Base-by-base conservation (phyloP, 1,140 invertebrate genomes). In the Pseudomyrmex concolor region DNA sequence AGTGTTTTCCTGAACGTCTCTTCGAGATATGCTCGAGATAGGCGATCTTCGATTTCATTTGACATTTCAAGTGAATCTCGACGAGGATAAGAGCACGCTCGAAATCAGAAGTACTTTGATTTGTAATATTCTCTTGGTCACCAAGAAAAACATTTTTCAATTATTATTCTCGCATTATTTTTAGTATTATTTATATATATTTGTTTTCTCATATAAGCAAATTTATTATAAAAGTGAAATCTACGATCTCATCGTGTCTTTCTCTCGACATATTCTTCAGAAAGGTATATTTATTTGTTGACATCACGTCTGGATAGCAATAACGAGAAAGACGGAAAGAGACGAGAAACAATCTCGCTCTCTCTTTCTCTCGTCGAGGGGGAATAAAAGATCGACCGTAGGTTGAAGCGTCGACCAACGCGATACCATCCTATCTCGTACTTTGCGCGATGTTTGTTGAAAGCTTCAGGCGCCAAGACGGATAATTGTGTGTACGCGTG, bases 321-420 rank as follows among this genome's bases (percentile, higher is more conserved):
- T 55, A 55, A 70, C 66, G 51, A 48, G 19, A 34, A 34, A 59
- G 64, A 9, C 19, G 15, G 43, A 57, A 25, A 78, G 43, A 78
- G 5, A 51, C 57, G 64, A 78, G 45, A 34, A 13, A 45, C 43
- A 5, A 34, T 34, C 34, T 34, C 5, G 5, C 34, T 34, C 34
- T 34, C 34, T 34, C 34, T 34, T 5, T 71, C 19, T 70, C 54
- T 60, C 12, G 54, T 80, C 15, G 54, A 80, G 66, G 22, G 74
- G 54, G 22, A 70, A 70, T 71, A 55, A 80, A 77, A 22, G 68
- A 81, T 59, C 77, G 77, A 60, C 68, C 67, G 55, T 81, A 25
- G 34, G 59, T 73, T 48, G 63, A 70, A 54, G 60, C 64, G 54
- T 55, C 76, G 57, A 63, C 57, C 70, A 74, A 73, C 78, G 25